Evolutionary conservation across 2,888 invertebrate genomes (phyloP), one percentile per base, ranked within the genome.

Genomic region (Ommatoiulus sabulosus): DNA sequence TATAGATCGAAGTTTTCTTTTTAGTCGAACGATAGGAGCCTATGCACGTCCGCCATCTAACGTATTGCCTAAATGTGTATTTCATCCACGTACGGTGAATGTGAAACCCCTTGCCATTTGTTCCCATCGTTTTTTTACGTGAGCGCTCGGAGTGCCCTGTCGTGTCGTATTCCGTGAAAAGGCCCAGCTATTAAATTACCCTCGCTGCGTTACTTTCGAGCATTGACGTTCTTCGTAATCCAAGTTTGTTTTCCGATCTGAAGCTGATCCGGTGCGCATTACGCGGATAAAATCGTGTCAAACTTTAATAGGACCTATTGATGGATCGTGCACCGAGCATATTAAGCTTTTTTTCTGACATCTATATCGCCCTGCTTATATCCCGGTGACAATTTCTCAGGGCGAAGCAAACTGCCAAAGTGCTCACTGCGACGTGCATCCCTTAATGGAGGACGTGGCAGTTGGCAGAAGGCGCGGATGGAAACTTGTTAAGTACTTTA

Each of bases 161-260:
- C 63, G 63, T 1, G 72, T 24, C 8, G 20, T 72, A 72, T 72
- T 72, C 7, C 72, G 10, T 24, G 24, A 72, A 72, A 72, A 72
- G 72, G 72, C 72, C 72, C n/a, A 24, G 72, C 20, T 72, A 72
- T 72, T 72, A 72, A 72, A 72, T 72, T 72, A 72, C 24, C 72
- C 72, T 72, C 24, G 20, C 20, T 72, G 6, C 72, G 72, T 72
- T 72, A 24, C 24, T 72, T 24, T 72, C 24, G 72, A 24, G 20
- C 24, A 24, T 72, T 72, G 72, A 10, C 72, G 20, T n/a, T n/a
- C n/a, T 72, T 72, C 72, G 72, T 72, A 72, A 72, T 72, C 72
- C 72, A 24, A 72, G 72, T 72, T 72, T 72, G 72, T 72, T 72
- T 72, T 72, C 24, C 72, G 72, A 72, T 72, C 72, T 24, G 72